Conservation (phyloP, 2,888 invertebrate genomes). For the Amiota mariae region DNA sequence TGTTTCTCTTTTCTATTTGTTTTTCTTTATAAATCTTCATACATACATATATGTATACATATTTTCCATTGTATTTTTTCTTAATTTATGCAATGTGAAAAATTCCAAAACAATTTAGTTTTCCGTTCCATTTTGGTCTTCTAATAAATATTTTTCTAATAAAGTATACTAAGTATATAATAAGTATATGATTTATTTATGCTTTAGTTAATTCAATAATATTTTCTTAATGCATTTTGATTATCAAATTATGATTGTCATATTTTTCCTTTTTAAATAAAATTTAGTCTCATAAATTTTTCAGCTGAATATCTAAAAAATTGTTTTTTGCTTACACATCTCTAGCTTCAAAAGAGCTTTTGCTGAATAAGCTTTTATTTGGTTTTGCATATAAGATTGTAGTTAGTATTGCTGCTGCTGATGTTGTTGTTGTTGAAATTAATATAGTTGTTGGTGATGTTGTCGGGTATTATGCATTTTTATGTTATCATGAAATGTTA, state of each 20-base stretch:
- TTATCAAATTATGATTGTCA: no score
- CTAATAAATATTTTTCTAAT: no score
- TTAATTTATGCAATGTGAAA: not conserved
- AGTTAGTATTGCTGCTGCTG: constrained; percentile 32
- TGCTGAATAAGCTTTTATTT: constrained; percentile 49
- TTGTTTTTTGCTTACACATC: constrained; percentile 1
- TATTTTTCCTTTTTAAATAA: no score
- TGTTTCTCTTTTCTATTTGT: no score
- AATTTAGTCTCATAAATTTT: no score
- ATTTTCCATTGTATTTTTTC: not conserved
- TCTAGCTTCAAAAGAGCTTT: constrained; percentile 43
- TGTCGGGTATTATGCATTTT: constrained; percentile 15
- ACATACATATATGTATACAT: not conserved
- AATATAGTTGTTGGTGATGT: not conserved
- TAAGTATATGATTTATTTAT: no score
- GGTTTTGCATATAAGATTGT: constrained; percentile 33
- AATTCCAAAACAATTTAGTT: not conserved
- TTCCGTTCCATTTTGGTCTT: no score
- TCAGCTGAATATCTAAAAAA: not conserved
- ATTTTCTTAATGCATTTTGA: no score
- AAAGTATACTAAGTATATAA: no score
- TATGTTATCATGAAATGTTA: constrained; percentile 15
- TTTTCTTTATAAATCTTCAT: not conserved
- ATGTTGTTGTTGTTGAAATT: constrained; percentile 13
- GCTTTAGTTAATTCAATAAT: no score